These are phyloP conservation scores for Smithornis capensis DNA, from an alignment of 2,113 vertebrate species.

Conservation along the genomic window DNA sequence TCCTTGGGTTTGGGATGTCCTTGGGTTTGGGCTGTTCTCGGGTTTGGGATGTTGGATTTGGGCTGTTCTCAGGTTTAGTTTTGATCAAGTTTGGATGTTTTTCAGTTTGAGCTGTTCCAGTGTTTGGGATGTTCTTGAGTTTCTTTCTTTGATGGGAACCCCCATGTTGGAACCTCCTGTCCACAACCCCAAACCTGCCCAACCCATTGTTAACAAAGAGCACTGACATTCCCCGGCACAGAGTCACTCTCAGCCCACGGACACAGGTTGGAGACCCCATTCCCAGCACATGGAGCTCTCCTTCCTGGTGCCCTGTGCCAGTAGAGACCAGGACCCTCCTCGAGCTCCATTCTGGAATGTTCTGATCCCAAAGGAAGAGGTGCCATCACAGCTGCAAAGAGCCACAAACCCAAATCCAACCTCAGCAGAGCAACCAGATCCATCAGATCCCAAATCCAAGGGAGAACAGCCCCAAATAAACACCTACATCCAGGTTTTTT, in stretches of 20 bases:
- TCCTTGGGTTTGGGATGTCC: neutral
- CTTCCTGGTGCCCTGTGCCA: rapidly evolving
- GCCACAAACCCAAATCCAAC: rapidly evolving
- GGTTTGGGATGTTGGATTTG: neutral
- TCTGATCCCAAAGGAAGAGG: neutral
- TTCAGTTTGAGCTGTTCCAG: neutral
- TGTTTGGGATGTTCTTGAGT: neutral
- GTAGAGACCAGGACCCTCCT: neutral
- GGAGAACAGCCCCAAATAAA: rapidly evolving
- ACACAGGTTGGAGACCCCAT: neutral
- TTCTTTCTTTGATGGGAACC: neutral
- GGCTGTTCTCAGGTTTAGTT: neutral
- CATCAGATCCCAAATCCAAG: rapidly evolving
- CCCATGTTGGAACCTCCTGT: neutral
- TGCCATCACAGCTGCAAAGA: rapidly evolving
- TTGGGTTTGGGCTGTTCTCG: neutral
- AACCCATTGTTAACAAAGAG: neutral
- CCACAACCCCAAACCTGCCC: rapidly evolving
- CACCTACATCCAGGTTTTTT: rapidly evolving
- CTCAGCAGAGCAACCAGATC: rapidly evolving
- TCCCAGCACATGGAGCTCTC: no score
- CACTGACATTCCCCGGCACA: neutral
- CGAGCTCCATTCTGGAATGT: neutral
- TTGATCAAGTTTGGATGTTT: neutral
- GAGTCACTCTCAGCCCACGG: neutral